A percentile compares a stretch with the other conserved stretches of the same genome.
These are phyloP conservation scores for Magallana angulata DNA, from an alignment of 1,140 invertebrate genomes.

Conservation along the genomic window DNA sequence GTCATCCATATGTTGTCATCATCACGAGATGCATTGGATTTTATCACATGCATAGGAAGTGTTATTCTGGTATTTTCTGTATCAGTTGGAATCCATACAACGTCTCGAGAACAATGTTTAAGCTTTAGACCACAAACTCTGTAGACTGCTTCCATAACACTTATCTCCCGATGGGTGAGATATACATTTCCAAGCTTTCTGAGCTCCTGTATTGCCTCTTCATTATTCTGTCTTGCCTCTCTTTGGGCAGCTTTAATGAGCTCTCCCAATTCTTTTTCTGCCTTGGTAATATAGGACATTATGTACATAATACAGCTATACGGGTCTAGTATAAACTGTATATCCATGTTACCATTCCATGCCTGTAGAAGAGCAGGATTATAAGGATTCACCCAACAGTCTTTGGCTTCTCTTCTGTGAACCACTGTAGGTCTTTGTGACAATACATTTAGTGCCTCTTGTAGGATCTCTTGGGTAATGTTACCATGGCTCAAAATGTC, in stretches of 20 bases:
- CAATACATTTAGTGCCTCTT: constrained; percentile 33
- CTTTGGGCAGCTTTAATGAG: constrained; percentile 47
- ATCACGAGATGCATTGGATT: constrained; percentile 3
- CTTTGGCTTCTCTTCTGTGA: not conserved
- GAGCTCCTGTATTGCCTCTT: constrained; percentile 28
- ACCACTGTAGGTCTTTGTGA: constrained; percentile 31
- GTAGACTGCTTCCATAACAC: constrained; percentile 43
- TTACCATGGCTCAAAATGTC: constrained; percentile 27
- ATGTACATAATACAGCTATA: constrained; percentile 48
- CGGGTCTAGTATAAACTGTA: constrained; percentile 37
- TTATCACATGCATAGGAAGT: constrained; percentile 35
- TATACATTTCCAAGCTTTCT: constrained; percentile 41
- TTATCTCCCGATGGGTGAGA: constrained; percentile 38
- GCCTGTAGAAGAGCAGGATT: constrained; percentile 29
- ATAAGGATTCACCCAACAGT: constrained; percentile 51
- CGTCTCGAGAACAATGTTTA: constrained; percentile 39
- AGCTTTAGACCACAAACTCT: constrained; percentile 47
- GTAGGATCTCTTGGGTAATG: constrained; percentile 18
- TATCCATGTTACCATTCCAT: constrained; percentile 50
- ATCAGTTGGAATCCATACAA: constrained; percentile 42
- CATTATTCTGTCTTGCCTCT: constrained; percentile 42
- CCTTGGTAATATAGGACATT: constrained; percentile 48
- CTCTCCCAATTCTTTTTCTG: constrained; percentile 42
- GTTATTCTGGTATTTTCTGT: constrained; percentile 42
- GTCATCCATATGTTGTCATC: constrained; percentile 46